Conservation (phyloP, 2,113 vertebrate genomes). For the Amphiprion percula region DNA sequence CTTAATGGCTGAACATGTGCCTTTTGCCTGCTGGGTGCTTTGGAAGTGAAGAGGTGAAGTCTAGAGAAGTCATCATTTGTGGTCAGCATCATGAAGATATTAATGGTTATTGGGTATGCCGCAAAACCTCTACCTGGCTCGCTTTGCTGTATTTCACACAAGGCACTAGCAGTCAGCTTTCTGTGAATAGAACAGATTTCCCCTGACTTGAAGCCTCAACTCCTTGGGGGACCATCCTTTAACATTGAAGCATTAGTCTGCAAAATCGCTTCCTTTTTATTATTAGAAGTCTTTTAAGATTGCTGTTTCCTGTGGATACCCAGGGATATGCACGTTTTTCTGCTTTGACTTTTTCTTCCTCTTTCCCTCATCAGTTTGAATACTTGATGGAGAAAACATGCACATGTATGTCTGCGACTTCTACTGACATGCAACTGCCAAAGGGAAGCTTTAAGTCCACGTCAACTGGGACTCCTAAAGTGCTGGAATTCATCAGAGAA, state of each 20-base stretch:
- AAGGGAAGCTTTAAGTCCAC: conserved; percentile 14
- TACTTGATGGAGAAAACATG: conserved; percentile 66
- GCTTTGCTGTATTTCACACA: neutral
- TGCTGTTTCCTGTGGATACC: conserved; percentile 53
- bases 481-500: conserved; percentile 1
- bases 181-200: conserved; percentile 37
- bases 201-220: conserved; percentile 1
- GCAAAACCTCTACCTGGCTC: conserved; percentile 31
- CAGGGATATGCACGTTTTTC: conserved; percentile 27
- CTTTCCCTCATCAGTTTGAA: conserved; percentile 16
- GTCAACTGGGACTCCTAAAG: conserved; percentile 1
- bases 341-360: conserved; percentile 22
- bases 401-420: neutral
- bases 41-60: conserved; percentile 5
- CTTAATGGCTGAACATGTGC: conserved; percentile 2
- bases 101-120: conserved; percentile 8
- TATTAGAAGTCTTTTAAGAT: conserved; percentile 59
- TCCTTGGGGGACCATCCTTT: conserved; percentile 16
- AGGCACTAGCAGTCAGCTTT: conserved; percentile 11
- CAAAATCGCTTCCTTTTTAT: conserved; percentile 60
- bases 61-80: conserved; percentile 8
- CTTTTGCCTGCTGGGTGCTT: conserved; percentile 22
- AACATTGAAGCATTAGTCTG: conserved; percentile 48
- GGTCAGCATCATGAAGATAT: conserved; percentile 30
- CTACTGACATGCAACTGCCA: conserved; percentile 27